Evolutionary conservation across 2,113 vertebrate species (phyloP), one percentile per base, ranked within the genome.

Genomic region (Tauraco erythrolophus): DNA sequence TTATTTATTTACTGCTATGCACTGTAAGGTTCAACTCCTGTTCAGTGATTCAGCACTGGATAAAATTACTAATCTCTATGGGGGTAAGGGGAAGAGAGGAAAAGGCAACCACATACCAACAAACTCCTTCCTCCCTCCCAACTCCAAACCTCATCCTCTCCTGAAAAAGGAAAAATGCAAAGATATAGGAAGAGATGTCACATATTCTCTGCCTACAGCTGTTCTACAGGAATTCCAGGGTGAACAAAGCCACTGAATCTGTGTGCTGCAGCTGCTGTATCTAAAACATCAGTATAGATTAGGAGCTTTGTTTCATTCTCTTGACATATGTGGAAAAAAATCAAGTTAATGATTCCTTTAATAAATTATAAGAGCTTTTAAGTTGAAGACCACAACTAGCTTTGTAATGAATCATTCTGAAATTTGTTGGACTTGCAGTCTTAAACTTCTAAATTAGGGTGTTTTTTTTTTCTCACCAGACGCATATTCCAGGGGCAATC

Each of bases 321-420:
- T 54, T 76, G 39, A 57, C 19, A 50, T 58, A 72, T 11, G 15
- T 62, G 10, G 33, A 28, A 68, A 91, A 41, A 96, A 39, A 51
- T 70, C 22, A 85, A 72, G 19, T n/a, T 94, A 86, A 88, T 64
- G 1, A 41, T 61, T 54, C 3, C 3, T 50, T 92, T 88, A 94
- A 96, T 79, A 95, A 95, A 94, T 84, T 84, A 92, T 22, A 64
- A 6, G 19, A 61, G 24, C 27, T 88, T 95, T 96, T 86, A 74
- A 48, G 37, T 71, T 83, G 56, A 88, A 90, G 58, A 37, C 31
- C 41, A 58, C 54, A 58, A 54, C 50, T 69, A 81, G 13, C 37
- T 92, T 93, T 95, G 46, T 56, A 91, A 84, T 72, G n/a, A 95
- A 91, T 95, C 35, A 54, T 16, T 62, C 24, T 31, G 21, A 7